Percentiles rank a stretch among this genome's conserved stretches.
Conservation (phyloP, 2,113 vertebrate species). For the Mohoua ochrocephala region DNA sequence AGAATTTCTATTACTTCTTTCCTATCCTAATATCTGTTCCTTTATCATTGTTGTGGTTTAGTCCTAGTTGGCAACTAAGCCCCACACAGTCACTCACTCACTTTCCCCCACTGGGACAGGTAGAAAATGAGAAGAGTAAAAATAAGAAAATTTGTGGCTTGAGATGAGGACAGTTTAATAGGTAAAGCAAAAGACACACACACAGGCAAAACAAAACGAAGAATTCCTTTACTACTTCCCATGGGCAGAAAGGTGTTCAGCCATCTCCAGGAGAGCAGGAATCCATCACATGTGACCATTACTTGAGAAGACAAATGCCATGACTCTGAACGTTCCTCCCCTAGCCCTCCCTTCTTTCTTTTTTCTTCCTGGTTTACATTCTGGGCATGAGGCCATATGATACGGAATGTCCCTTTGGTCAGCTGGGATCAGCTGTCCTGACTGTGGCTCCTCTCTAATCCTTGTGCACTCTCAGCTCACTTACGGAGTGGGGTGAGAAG, state of each 20-base stretch:
- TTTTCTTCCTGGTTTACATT: not conserved
- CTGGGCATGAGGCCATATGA: no score
- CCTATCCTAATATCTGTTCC: not conserved
- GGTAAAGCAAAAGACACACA: not conserved
- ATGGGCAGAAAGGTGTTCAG: not conserved
- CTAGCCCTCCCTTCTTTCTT: not conserved
- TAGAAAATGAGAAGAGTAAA: not conserved
- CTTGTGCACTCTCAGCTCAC: not conserved
- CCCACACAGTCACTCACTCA: not conserved
- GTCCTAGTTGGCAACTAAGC: not conserved
- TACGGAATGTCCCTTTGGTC: not conserved
- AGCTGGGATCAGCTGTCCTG: not conserved
- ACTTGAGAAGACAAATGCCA: not conserved
- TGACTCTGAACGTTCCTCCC: fast-evolving
- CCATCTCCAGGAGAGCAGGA: not conserved
- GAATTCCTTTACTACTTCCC: not conserved
- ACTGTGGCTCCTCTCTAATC: not conserved
- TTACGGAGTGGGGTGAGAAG: not conserved
- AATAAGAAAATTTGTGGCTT: not conserved
- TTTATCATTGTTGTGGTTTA: not conserved
- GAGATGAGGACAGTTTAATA: not conserved
- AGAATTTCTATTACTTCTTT: not conserved
- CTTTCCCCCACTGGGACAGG: fast-evolving
- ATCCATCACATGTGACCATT: not conserved
- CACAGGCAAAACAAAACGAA: not conserved